phyloP scores from a whole-genome alignment of 2,888 invertebrate genomes.

The Lasioglossum malachurum region DNA sequence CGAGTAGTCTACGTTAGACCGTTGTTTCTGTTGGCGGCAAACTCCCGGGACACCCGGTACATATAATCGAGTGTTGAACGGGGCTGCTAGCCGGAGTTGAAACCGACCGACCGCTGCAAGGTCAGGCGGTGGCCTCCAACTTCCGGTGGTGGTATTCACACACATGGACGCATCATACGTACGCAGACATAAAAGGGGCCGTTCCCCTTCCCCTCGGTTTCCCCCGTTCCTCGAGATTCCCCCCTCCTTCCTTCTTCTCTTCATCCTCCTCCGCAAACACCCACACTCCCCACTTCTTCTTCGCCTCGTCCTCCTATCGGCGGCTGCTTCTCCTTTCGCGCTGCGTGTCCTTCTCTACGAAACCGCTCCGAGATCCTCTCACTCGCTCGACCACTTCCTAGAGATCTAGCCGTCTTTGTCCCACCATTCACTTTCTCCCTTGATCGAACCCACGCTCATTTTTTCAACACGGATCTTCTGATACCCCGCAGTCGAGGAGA shows the following conservation, averaged over 20 bases:
- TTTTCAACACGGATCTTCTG: background rate
- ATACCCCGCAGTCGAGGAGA: background rate
- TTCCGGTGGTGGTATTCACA: constrained; percentile 82
- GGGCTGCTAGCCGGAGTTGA: constrained; percentile 67
- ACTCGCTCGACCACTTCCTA: constrained; percentile 17
- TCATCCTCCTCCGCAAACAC: constrained; percentile 29
- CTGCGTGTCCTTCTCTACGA: background rate
- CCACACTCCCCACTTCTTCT: constrained; percentile 24
- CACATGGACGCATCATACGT: constrained; percentile 64
- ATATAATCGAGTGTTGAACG: constrained; percentile 74
- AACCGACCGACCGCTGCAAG: constrained; percentile 81
- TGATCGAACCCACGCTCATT: background rate
- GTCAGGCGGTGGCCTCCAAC: constrained; percentile 84
- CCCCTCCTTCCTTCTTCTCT: constrained; percentile 23
- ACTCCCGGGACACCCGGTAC: constrained; percentile 65
- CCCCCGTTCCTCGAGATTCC: background rate
- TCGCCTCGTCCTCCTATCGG: constrained; percentile 8
- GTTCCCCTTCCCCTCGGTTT: constrained; percentile 50
- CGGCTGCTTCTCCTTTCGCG: constrained; percentile 21
- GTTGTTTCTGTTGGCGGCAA: background rate
- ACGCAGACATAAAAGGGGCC: constrained; percentile 67
- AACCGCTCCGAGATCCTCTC: background rate
- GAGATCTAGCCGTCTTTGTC: constrained; percentile 14
- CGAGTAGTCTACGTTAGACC: background rate
- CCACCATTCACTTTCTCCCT: constrained; percentile 27